Evolutionary conservation across 1,140 invertebrate species (phyloP), one percentile per base, ranked within the genome.

Genomic region (Atta cephalotes): DNA sequence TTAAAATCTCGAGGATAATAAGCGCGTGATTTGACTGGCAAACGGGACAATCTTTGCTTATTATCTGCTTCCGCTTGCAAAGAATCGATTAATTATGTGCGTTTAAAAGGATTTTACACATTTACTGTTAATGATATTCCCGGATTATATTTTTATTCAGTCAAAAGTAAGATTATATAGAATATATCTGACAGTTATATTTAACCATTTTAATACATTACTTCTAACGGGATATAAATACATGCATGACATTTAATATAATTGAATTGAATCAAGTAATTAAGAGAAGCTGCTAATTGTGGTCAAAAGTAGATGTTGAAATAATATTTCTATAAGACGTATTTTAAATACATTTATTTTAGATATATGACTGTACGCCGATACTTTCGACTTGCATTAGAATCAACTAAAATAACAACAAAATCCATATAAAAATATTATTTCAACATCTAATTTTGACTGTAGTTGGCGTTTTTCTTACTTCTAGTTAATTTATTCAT

Each of bases 51-150:
- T n/a, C 18, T 45, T 14, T 14, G 39, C 18, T 62, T 28, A 62
- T 84, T 84, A 84, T 84, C 16, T 12, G 25, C 16, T 74, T 84
- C 70, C 56, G 56, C 18, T 60, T 60, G 56, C 70, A 49, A 76
- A 39, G 28, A 84, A 62, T 84, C 70, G 63, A 76, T 84, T 63
- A 62, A 62, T 76, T 58, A 76, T 25, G 18, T 16, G 21, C 53
- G 16, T 81, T 58, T 56, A 81, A 49, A 25, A 62, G 9, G 25
- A 76, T 45, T 63, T 74, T 74, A 60, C 39, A 56, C 65, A 39
- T 45, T 60, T 65, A n/a, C 31, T 25, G 31, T 70, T 39, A 21
- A 81, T 71, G 21, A 25, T 60, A 21, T 4, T 81, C 21, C 0
- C 21, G 21, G 5, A 39, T 45, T 7, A 51, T 51, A 35, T 79